These are phyloP conservation scores for Mimachlamys varia DNA, from an alignment of 2,888 invertebrate genomes.

Conservation along the genomic window DNA sequence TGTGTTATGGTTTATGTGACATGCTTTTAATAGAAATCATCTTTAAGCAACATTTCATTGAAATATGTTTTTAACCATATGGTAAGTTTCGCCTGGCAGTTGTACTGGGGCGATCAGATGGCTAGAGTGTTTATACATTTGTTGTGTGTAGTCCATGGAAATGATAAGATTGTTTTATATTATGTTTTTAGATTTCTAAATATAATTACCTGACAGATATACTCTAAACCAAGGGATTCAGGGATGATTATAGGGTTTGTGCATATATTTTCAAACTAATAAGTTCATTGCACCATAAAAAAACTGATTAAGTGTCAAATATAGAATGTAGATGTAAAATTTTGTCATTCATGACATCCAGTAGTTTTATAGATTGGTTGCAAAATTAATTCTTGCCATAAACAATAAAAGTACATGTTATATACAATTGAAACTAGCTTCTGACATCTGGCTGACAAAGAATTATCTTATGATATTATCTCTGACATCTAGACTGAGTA, in stretches of 20 bases:
- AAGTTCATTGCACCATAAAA: neutral
- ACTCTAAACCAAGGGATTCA: neutral
- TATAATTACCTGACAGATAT: conserved; percentile 4
- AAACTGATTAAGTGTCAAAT: neutral
- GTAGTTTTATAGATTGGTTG: neutral
- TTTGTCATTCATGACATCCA: neutral
- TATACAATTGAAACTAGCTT: neutral
- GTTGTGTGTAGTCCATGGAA: neutral
- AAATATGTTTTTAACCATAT: too few species aligned
- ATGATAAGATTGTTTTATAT: neutral
- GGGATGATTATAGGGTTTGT: neutral
- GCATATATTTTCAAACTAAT: neutral
- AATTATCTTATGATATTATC: neutral
- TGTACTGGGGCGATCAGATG: too few species aligned
- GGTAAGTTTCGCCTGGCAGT: too few species aligned
- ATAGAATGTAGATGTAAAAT: neutral
- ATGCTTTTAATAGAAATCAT: too few species aligned
- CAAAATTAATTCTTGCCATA: neutral
- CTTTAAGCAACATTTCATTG: too few species aligned
- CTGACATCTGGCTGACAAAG: neutral
- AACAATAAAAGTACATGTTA: neutral
- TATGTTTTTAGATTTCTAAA: neutral
- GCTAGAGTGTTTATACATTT: too few species aligned
- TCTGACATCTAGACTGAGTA: neutral
- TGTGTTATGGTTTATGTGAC: too few species aligned